Evolutionary conservation across 2,797 vertebrate species (phyloP).

Genomic region (Odontamblyopus lacepedii): DNA sequence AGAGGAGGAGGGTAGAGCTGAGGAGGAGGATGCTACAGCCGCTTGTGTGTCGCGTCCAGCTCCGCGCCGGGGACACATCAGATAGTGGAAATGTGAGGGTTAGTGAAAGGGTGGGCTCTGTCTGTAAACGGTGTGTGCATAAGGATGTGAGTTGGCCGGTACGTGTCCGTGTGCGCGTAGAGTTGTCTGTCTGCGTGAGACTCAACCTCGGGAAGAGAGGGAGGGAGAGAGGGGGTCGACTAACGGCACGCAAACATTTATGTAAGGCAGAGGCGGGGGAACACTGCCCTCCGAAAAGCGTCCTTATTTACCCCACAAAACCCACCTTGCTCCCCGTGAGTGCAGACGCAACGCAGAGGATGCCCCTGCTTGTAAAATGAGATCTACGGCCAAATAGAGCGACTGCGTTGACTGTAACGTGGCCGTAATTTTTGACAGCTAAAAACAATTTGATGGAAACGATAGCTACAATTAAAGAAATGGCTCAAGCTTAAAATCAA

Average conservation of each 20-base stretch:
- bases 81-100: conserved; percentile 47
- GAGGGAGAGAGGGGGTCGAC: conserved; percentile 28
- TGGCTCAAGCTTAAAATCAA: neutral
- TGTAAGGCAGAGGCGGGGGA: conserved; percentile 49
- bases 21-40: conserved; percentile 62
- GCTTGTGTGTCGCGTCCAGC: conserved; percentile 67
- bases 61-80: conserved; percentile 76
- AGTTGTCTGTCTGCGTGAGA: conserved; percentile 47
- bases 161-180: conserved; percentile 36
- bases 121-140: conserved; percentile 44
- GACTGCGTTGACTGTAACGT: neutral
- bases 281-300: conserved; percentile 28
- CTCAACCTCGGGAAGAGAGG: conserved; percentile 19
- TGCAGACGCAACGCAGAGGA: conserved; percentile 8
- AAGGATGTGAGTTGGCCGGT: conserved; percentile 23
- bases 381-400: neutral
- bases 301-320: conserved; percentile 34
- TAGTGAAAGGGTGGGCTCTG: conserved; percentile 25
- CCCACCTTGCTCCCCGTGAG: conserved; percentile 14
- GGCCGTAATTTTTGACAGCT: neutral
- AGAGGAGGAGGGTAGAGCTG: conserved; percentile 35
- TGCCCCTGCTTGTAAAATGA: neutral
- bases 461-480: conserved; percentile 21
- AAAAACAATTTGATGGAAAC: conserved; percentile 12
- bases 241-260: conserved; percentile 74